phyloP scores from a whole-genome alignment of 2,113 vertebrate species.

The Ceyx margarethae region DNA sequence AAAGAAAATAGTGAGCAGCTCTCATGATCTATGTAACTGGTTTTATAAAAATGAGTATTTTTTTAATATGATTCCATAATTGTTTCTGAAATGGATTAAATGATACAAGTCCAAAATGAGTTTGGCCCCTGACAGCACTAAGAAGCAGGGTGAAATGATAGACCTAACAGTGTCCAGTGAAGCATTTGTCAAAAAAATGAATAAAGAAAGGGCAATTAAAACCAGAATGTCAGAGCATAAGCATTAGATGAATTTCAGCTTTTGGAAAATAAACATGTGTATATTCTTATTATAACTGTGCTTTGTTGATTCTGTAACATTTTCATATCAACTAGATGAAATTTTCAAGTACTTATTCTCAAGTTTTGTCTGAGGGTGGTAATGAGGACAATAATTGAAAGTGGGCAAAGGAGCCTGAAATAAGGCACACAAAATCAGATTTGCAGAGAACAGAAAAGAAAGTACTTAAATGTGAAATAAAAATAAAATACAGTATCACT shows the following conservation, averaged over 20 bases:
- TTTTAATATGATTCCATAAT: not conserved
- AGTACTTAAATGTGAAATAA: not conserved
- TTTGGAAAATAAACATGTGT: not conserved
- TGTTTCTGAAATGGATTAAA: not conserved
- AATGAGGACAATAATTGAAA: not conserved
- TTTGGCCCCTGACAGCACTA: not conserved
- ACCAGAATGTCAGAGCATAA: not conserved
- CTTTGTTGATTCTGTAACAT: not conserved
- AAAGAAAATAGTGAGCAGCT: not conserved
- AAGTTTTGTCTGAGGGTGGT: not conserved
- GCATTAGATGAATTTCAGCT: not conserved
- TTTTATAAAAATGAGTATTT: not conserved
- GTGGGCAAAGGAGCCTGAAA: not conserved
- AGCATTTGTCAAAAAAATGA: not conserved
- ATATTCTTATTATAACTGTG: not conserved
- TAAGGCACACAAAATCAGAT: not conserved
- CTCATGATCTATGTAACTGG: not conserved
- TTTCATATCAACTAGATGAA: not conserved
- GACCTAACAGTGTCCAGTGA: not conserved
- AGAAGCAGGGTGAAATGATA: not conserved
- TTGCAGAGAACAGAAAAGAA: not conserved
- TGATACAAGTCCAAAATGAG: not conserved
- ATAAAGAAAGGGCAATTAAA: not conserved
- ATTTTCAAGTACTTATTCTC: not conserved
- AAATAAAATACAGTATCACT: not conserved